Base-by-base conservation (phyloP, 2,888 invertebrate genomes). In the Drosophila multiciliata region DNA sequence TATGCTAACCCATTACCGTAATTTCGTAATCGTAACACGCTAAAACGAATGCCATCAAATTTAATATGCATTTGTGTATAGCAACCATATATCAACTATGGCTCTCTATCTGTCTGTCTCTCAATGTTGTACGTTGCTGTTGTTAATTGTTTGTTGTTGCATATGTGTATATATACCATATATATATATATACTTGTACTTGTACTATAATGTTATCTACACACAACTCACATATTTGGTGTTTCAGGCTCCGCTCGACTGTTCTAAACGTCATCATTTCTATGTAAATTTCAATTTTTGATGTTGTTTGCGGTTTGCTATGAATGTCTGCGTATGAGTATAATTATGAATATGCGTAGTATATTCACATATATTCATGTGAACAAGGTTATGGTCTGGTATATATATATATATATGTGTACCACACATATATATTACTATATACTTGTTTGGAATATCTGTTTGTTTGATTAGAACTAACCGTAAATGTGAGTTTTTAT, bases 61-160 rank as follows among this genome's bases (percentile, higher is more conserved):
- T 74, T 61, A 75, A 78, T 78, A 40, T 59, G 58, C 60, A 62
- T 66, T 35, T 74, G 53, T 72, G 64, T 82, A 78, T 66, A 81
- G 79, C 73, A 74, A 73, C 59, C 78, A 66, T 75, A 66, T 59
- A 59, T 38, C 49, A 50, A 32, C 42, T 42, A 57, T 64, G 66
- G 62, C 63, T 66, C 49, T 71, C 62, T 82, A 78, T 84, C 65
- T 87, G 58, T 73, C 64, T 81, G 83, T 87, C 72, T 88, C 75
- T 86, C 73, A 72, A 83, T 82, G 86, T 82, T 86, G 84, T 87
- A 89, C 71, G 76, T 89, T 77, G 72, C 66, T 78, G 72, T 78
- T 71, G 71, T 62, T 71, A 62, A 62, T 71, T n/a, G n/a, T 71
- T 71, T 70, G 70, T 82, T 81, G 78, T 81, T 82, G 83, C 78